Evolutionary conservation across 2,113 vertebrate genomes (phyloP).

Genomic region (Girardinichthys multiradiatus): DNA sequence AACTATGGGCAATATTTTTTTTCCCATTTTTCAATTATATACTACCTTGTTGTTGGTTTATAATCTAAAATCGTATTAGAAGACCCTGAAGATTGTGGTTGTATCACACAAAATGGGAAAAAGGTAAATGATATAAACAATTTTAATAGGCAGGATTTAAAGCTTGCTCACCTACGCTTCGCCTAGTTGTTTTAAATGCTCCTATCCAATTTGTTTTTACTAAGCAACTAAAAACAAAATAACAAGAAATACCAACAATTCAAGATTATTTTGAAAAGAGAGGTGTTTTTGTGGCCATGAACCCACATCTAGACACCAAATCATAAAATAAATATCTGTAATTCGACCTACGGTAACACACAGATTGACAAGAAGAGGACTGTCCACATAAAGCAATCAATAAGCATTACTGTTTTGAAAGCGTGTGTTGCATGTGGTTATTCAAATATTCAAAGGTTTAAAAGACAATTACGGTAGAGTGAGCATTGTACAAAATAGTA

Average conservation of each 20-base stretch:
- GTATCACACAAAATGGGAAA: not conserved
- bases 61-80: not conserved
- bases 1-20: not conserved
- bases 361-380: not conserved
- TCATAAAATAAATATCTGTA: constrained; percentile 9
- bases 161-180: not conserved
- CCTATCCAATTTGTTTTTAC: constrained; percentile 7
- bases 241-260: constrained; percentile 11
- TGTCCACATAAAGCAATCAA: constrained; percentile 9
- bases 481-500: not conserved
- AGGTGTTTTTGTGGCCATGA: constrained; percentile 21
- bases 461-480: constrained; percentile 17
- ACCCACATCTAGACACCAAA: not conserved
- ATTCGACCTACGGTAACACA: constrained; percentile 9
- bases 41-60: not conserved
- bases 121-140: not conserved
- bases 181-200: not conserved
- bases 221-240: not conserved
- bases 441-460: not conserved
- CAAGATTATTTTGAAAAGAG: not conserved
- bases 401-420: constrained; percentile 27
- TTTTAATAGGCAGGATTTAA: not conserved
- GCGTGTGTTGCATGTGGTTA: constrained; percentile 5
- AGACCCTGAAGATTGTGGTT: not conserved
- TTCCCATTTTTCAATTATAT: too few relatives aligned